These are phyloP conservation scores for Frankliniella intonsa DNA, from an alignment of 2,888 invertebrate species.

Conservation along the genomic window DNA sequence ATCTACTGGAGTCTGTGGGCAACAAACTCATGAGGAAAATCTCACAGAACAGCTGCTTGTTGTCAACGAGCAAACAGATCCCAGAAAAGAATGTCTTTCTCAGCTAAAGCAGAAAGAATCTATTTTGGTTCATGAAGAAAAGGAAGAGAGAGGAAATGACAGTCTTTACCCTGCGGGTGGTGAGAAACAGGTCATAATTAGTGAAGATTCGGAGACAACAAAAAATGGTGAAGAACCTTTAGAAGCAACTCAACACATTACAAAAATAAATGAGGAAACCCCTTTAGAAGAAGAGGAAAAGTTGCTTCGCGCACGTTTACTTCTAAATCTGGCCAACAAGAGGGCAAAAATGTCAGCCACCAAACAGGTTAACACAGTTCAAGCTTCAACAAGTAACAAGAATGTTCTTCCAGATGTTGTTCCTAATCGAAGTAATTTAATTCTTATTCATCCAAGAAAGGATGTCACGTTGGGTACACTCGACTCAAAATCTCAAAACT, in stretches of 20 bases:
- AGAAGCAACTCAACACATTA: not conserved
- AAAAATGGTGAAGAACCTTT: not conserved
- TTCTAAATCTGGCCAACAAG: not conserved
- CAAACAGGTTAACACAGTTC: not conserved
- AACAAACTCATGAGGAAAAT: no score
- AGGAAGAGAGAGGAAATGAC: no score
- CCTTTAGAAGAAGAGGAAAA: constrained; percentile 3
- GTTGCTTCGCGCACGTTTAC: not conserved
- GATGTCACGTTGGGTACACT: not conserved
- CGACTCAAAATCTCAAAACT: no score
- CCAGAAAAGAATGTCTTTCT: no score
- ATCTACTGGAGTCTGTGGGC: no score
- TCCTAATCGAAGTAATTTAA: not conserved
- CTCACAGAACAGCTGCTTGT: no score
- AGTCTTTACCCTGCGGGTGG: no score
- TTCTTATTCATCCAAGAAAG: not conserved
- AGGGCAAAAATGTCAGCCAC: not conserved
- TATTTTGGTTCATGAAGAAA: no score
- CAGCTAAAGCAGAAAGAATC: no score
- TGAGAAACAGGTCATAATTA: no score
- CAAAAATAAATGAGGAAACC: not conserved
- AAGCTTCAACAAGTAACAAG: no score
- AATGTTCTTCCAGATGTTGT: not conserved
- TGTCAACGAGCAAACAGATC: no score
- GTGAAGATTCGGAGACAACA: not conserved